These are phyloP conservation scores for Pelobates cultripes DNA, from an alignment of 2,797 vertebrate genomes.

Conservation along the genomic window DNA sequence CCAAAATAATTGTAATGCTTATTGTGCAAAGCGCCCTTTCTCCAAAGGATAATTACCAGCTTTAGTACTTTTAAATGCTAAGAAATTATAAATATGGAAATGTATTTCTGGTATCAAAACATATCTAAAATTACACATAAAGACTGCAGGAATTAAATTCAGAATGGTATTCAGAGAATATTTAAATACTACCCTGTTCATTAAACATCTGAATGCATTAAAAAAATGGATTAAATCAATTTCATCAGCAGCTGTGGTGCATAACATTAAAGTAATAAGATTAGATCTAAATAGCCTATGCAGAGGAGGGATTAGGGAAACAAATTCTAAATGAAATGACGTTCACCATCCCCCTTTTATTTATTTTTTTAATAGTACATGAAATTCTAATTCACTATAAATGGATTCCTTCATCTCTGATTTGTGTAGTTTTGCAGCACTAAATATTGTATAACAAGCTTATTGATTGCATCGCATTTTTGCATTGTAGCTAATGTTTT, in stretches of 20 bases:
- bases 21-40: slow-evolving; percentile 7
- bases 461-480: not conserved
- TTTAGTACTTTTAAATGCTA: slow-evolving; percentile 45
- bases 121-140: slow-evolving; percentile 30
- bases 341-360: not conserved
- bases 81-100: slow-evolving; percentile 51
- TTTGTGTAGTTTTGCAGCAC: slow-evolving; percentile 35
- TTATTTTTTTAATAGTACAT: slow-evolving; percentile 34
- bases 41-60: slow-evolving; percentile 32
- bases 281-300: slow-evolving; percentile 58
- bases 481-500: not conserved
- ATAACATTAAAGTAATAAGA: slow-evolving; percentile 52
- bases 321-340: slow-evolving; percentile 54
- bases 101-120: slow-evolving; percentile 49
- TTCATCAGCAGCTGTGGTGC: slow-evolving; percentile 51
- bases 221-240: slow-evolving; percentile 56
- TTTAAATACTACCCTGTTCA: slow-evolving; percentile 51
- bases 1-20: not conserved
- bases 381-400: slow-evolving; percentile 30
- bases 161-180: slow-evolving; percentile 53
- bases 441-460: no score
- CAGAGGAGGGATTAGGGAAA: slow-evolving; percentile 56
- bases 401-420: slow-evolving; percentile 35
- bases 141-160: slow-evolving; percentile 55
- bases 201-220: slow-evolving; percentile 59